Percentiles rank a stretch among this genome's conserved stretches.
These are phyloP conservation scores for Gryllus bimaculatus DNA, from an alignment of 1,140 invertebrate species.

Conservation along the genomic window DNA sequence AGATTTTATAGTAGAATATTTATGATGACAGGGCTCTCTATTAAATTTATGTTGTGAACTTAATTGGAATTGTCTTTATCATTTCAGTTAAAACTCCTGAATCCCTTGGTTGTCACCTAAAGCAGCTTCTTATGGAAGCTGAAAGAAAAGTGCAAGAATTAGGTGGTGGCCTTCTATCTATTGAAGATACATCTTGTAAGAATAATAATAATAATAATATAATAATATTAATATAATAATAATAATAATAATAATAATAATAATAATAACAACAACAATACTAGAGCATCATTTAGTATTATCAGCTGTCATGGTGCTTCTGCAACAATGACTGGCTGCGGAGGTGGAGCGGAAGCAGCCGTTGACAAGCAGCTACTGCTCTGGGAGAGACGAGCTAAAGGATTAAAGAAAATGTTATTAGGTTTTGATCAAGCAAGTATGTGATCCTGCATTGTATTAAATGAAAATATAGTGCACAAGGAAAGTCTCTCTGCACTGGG, in stretches of 20 bases:
- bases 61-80: not conserved
- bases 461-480: no score
- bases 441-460: slow-evolving; percentile 26
- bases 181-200: slow-evolving; percentile 25
- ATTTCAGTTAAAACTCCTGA: slow-evolving; percentile 58
- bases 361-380: slow-evolving; percentile 72
- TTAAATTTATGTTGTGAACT: not conserved
- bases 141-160: slow-evolving; percentile 65
- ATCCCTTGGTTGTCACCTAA: slow-evolving; percentile 58
- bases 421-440: slow-evolving; percentile 58
- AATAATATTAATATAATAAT: no score
- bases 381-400: slow-evolving; percentile 76
- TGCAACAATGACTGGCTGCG: slow-evolving; percentile 43
- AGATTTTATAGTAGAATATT: no score
- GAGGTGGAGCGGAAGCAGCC: slow-evolving; percentile 52
- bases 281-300: not conserved
- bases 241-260: no score
- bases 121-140: slow-evolving; percentile 66
- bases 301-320: slow-evolving; percentile 25
- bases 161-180: slow-evolving; percentile 38
- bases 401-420: slow-evolving; percentile 61
- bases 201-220: no score
- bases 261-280: slow-evolving; percentile 21
- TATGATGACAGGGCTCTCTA: no score
- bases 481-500: no score